Percentiles rank a stretch among this genome's conserved stretches.
phyloP scores from a whole-genome alignment of 1,140 invertebrate genomes.

The Zaprionus nigranus region DNA sequence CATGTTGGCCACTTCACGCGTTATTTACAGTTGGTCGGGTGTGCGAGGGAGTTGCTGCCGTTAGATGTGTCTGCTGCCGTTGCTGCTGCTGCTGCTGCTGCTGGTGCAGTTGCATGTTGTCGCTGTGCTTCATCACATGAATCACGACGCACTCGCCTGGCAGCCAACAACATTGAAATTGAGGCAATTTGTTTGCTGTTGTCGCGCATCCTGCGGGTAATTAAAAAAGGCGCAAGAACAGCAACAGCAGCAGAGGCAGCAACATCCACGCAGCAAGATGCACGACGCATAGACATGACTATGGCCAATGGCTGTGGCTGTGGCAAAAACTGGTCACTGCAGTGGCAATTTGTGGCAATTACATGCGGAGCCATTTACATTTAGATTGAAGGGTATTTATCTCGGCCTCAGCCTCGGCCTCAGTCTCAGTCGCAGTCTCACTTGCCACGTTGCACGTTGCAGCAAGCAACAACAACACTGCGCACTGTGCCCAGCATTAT shows the following conservation, averaged over 20 bases:
- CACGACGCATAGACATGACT: conserved; percentile 59
- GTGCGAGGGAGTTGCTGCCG: conserved; percentile 64
- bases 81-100: conserved; percentile 50
- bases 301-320: conserved; percentile 55
- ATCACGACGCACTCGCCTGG: conserved; percentile 72
- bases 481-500: conserved; percentile 39
- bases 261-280: conserved; percentile 28
- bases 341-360: conserved; percentile 84
- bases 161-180: conserved; percentile 79
- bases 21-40: conserved; percentile 77
- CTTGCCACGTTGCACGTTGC: conserved; percentile 32
- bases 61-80: conserved; percentile 68
- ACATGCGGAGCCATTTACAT: conserved; percentile 83
- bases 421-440: not conserved
- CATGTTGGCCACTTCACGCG: conserved; percentile 81
- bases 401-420: conserved; percentile 30
- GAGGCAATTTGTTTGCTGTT: conserved; percentile 83
- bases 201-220: conserved; percentile 83
- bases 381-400: conserved; percentile 84
- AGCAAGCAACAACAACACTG: conserved; percentile 25
- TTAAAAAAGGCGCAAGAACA: conserved; percentile 83
- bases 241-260: conserved; percentile 50
- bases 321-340: conserved; percentile 78
- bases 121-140: conserved; percentile 76
- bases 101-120: conserved; percentile 55